Evolutionary conservation across 2,888 invertebrate genomes (phyloP), one percentile per base, ranked within the genome.

Genomic region (Amaurobius ferox): DNA sequence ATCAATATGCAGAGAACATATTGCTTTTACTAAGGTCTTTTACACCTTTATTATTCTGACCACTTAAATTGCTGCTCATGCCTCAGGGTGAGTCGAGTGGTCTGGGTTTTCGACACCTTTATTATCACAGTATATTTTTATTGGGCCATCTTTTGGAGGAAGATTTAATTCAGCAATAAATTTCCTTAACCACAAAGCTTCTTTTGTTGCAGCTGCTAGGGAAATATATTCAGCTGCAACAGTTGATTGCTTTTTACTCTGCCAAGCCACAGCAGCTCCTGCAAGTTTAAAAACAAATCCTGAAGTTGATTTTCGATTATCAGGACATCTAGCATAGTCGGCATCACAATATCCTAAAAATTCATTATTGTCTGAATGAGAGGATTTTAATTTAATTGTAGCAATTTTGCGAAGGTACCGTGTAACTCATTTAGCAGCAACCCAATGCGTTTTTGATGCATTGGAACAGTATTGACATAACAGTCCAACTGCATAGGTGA

Each of bases 321-420:
- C 79, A 2, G 35, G 16, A 62, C 88, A 86, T 11, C 87, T 78
- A 11, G 79, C 89, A 72, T 76, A 89, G 44, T 89, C 88, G 11
- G 89, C 64, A 62, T 89, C 89, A 30, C 61, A 79, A 67, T 86
- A 89, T 0, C 87, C 86, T 7, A 11, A 7, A 26, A 77, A 7
- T 19, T n/a, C n/a, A n/a, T n/a, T 1, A 26, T 35, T 32, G n/a
- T 55, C 16, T 13, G 6, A 9, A 29, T 9, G 7, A 1, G 35
- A 55, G 30, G 30, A 77, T n/a, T 26, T 40, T 3, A 74, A 23
- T 26, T 23, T 61, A 29, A 29, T 13, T 2, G 3, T 44, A 9
- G 62, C 29, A 3, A 66, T 85, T 32, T 48, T 66, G 19, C 40
- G 1, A 30, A 79, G 39, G 39, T 79, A 73, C 13, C 71, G 13